These are phyloP conservation scores for Proisotoma minuta DNA, from an alignment of 2,888 invertebrate species.

Conservation along the genomic window DNA sequence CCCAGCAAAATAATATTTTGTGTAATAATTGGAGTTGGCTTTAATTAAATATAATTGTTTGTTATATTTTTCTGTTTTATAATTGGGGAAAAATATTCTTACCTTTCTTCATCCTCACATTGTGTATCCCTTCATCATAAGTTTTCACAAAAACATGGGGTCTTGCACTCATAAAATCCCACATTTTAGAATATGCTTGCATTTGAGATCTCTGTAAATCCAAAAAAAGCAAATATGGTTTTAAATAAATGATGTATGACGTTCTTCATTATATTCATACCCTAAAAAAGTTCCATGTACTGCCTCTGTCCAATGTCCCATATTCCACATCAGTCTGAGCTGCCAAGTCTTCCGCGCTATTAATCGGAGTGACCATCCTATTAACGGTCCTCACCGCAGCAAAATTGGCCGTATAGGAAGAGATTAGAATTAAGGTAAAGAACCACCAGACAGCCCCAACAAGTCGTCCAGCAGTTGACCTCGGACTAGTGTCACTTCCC, in stretches of 20 bases:
- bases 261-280: conserved; percentile 59
- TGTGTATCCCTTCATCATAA: conserved; percentile 74
- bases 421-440: conserved; percentile 94
- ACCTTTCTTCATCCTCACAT: conserved; percentile 73
- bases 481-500: conserved; percentile 94
- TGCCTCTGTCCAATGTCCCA: conserved; percentile 72
- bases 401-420: conserved; percentile 97
- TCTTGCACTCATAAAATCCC: conserved; percentile 82
- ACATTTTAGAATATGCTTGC: conserved; percentile 83
- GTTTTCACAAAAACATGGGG: conserved; percentile 75
- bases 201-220: conserved; percentile 73
- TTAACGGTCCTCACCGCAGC: conserved; percentile 94
- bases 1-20: too few relatives aligned
- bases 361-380: conserved; percentile 92
- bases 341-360: conserved; percentile 82
- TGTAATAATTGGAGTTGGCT: too few relatives aligned
- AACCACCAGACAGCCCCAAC: conserved; percentile 99
- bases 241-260: too few relatives aligned
- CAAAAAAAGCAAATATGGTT: too few relatives aligned
- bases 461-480: conserved; percentile 87
- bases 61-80: too few relatives aligned
- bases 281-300: conserved; percentile 83
- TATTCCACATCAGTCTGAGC: conserved; percentile 90
- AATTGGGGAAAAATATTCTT: too few relatives aligned
- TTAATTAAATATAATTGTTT: too few relatives aligned